These are phyloP conservation scores for Podabrus alpinus DNA, from an alignment of 2,888 invertebrate species.

Conservation along the genomic window DNA sequence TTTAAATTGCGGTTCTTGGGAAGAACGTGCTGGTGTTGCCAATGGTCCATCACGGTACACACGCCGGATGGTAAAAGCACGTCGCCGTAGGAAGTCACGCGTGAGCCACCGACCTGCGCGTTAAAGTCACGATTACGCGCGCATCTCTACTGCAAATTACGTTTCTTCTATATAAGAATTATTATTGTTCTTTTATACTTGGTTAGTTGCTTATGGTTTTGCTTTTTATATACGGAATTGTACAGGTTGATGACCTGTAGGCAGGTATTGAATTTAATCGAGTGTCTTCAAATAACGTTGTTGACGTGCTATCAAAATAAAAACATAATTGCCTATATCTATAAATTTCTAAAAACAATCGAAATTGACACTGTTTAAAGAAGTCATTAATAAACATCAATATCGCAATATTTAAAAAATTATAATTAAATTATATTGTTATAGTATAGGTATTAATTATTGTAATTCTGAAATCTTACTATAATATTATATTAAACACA, in stretches of 20 bases:
- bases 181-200: conserved; percentile 34
- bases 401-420: too few relatives aligned
- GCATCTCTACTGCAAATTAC: conserved; percentile 44
- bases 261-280: neutral
- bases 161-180: conserved; percentile 37
- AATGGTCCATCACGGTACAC: conserved; percentile 33
- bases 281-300: neutral
- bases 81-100: conserved; percentile 41
- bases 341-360: neutral
- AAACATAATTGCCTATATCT: neutral
- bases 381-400: too few relatives aligned
- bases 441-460: too few relatives aligned
- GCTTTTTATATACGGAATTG: conserved; percentile 19
- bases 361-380: neutral
- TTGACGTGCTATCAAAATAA: neutral
- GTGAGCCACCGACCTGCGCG: conserved; percentile 39
- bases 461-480: neutral
- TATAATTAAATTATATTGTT: too few relatives aligned
- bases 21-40: conserved; percentile 35
- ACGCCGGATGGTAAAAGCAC: conserved; percentile 24
- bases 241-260: conserved; percentile 21
- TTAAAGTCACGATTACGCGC: conserved; percentile 41
- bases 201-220: conserved; percentile 21
- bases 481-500: too few relatives aligned
- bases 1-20: conserved; percentile 28